Evolutionary conservation across 2,113 vertebrate species (phyloP).

Genomic region (Amphilophus citrinellus): DNA sequence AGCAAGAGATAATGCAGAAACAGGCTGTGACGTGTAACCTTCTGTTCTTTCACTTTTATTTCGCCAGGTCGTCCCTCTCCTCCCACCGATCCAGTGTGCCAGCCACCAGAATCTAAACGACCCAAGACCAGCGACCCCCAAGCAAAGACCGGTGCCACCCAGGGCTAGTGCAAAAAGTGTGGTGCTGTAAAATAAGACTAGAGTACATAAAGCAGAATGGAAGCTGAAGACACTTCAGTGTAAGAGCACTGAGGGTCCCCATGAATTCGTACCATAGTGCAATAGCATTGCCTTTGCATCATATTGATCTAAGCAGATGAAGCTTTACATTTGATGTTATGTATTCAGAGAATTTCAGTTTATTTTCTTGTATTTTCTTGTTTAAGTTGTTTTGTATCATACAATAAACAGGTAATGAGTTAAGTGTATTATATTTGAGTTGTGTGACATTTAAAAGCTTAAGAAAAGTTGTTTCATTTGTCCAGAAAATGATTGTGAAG

Average conservation of each 20-base stretch:
- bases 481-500: constrained; percentile 11
- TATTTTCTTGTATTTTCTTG: neutral
- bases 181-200: neutral
- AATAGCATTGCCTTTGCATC: neutral
- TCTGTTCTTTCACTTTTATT: constrained; percentile 3
- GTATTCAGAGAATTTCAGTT: neutral
- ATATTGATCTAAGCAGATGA: neutral
- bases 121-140: constrained; percentile 77
- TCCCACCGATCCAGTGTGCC: constrained; percentile 81
- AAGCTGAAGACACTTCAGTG: neutral
- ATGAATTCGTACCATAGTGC: neutral
- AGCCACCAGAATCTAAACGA: constrained; percentile 87
- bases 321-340: neutral
- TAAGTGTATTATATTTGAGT: constrained; percentile 32
- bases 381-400: constrained; percentile 21
- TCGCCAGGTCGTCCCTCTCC: constrained; percentile 83
- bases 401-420: neutral
- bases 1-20: neutral
- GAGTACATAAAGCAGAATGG: neutral
- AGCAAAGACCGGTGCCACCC: constrained; percentile 24
- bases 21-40: neutral
- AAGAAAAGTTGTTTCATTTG: neutral
- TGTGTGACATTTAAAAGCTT: constrained; percentile 25
- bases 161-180: constrained; percentile 24
- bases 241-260: neutral